Evolutionary conservation across 2,113 vertebrate species (phyloP).

Genomic region (Brachyhypopomus gauderio): DNA sequence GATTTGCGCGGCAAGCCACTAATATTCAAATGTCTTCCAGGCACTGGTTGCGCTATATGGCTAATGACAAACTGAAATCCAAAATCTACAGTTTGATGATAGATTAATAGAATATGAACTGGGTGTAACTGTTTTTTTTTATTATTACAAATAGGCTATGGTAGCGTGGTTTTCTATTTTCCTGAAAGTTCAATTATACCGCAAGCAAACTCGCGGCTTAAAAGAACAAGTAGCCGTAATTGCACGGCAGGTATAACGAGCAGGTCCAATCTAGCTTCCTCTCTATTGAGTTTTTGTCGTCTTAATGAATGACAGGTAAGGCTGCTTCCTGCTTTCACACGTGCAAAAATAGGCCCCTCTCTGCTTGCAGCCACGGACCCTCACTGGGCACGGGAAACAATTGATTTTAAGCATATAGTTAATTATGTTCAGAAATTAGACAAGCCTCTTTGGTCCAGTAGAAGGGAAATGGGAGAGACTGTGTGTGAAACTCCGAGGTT

Average conservation of each 20-base stretch:
- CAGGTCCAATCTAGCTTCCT: slow-evolving; percentile 77
- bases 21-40: too few relatives aligned
- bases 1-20: too few relatives aligned
- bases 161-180: slow-evolving; percentile 45
- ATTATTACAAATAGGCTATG: slow-evolving; percentile 1
- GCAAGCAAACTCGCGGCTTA: slow-evolving; percentile 70
- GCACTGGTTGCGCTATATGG: too few relatives aligned
- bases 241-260: slow-evolving; percentile 83
- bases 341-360: slow-evolving; percentile 75
- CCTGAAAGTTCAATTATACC: slow-evolving; percentile 70
- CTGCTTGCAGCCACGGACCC: slow-evolving; percentile 77
- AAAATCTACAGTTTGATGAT: not conserved
- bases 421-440: slow-evolving; percentile 79
- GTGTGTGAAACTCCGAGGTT: not conserved
- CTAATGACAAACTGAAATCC: too few relatives aligned
- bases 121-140: slow-evolving; percentile 37
- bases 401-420: slow-evolving; percentile 82
- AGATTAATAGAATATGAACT: not conserved
- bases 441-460: slow-evolving; percentile 47
- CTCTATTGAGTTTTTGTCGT: slow-evolving; percentile 80
- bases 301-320: slow-evolving; percentile 84
- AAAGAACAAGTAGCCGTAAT: slow-evolving; percentile 80
- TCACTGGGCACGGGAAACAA: slow-evolving; percentile 80
- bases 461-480: too few relatives aligned
- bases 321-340: slow-evolving; percentile 82